These are phyloP conservation scores for Limosa lapponica DNA, from an alignment of 2,797 vertebrate genomes.

Conservation along the genomic window DNA sequence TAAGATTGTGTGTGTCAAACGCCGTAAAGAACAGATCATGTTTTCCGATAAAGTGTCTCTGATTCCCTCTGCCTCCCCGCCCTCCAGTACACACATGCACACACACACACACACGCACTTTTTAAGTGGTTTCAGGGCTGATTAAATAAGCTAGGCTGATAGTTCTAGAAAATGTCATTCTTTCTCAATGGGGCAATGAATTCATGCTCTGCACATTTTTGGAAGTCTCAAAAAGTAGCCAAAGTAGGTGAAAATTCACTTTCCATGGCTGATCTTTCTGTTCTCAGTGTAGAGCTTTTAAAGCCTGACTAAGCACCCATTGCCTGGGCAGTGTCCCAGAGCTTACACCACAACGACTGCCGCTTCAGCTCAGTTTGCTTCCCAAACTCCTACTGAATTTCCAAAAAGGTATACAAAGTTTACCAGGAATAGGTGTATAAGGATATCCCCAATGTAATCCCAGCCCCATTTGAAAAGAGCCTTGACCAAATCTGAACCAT, in stretches of 20 bases:
- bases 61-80: neutral
- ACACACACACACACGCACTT: neutral
- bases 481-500: neutral
- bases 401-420: neutral
- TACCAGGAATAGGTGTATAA: neutral
- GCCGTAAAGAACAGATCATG: neutral
- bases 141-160: neutral
- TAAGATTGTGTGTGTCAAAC: slow-evolving; percentile 13
- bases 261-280: neutral
- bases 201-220: neutral
- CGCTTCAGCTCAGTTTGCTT: neutral
- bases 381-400: neutral
- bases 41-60: neutral
- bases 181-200: neutral
- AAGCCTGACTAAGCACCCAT: neutral
- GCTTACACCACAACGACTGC: neutral
- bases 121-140: neutral
- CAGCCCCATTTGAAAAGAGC: neutral
- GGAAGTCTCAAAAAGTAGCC: neutral
- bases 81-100: neutral
- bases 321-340: neutral
- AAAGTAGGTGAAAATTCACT: slow-evolving; percentile 38
- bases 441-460: neutral
- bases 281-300: neutral
- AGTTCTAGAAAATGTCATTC: neutral